Evolutionary conservation across 2,113 vertebrate species (phyloP).

Genomic region (Gymnarchus niloticus): DNA sequence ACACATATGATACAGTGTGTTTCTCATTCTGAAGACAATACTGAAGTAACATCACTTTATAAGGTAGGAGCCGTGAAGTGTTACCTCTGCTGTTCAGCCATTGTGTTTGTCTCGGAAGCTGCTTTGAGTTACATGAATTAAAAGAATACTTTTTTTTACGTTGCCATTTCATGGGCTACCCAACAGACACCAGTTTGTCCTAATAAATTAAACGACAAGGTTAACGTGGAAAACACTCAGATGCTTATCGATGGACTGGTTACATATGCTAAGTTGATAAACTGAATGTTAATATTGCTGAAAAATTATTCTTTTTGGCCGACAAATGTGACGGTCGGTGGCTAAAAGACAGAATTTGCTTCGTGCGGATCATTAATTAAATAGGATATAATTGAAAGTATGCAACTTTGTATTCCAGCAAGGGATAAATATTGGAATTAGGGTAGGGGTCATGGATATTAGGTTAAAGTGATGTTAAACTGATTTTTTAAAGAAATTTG

Average conservation of each 20-base stretch:
- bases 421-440: neutral
- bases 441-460: no score
- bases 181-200: neutral
- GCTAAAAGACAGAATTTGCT: neutral
- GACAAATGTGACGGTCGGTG: neutral
- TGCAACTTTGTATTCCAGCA: no score
- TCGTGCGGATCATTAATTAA: neutral
- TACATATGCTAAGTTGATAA: neutral
- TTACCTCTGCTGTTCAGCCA: constrained; percentile 13
- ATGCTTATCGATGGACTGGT: neutral
- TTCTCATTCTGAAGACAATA: neutral
- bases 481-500: no score
- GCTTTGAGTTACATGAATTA: neutral
- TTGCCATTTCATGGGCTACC: neutral
- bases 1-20: neutral
- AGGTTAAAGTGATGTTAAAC: no score
- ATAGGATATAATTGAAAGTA: neutral
- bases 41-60: neutral
- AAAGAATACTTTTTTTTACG: neutral
- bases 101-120: constrained; percentile 8
- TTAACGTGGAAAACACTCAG: neutral
- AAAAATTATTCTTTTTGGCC: neutral
- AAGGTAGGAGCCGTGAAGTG: neutral
- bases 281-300: constrained; percentile 5
- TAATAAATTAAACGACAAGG: neutral